Conservation (phyloP, 1,140 invertebrate species). For the Drosophila neocordata region DNA sequence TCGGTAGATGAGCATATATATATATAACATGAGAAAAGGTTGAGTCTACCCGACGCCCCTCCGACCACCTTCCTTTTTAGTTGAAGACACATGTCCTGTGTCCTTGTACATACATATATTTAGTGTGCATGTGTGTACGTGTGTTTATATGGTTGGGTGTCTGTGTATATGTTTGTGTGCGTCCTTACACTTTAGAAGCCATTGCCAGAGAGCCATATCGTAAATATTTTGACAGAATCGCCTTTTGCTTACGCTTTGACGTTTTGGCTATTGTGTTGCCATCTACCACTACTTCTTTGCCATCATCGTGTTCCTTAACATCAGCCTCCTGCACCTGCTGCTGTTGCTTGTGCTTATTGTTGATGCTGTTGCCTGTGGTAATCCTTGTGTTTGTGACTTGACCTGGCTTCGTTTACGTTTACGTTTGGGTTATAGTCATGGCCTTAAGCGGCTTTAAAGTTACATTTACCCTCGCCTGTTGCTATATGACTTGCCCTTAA, state of each 20-base stretch:
- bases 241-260: slow-evolving; percentile 73
- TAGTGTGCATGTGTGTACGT: slow-evolving; percentile 26
- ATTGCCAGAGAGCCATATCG: slow-evolving; percentile 71
- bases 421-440: slow-evolving; percentile 63
- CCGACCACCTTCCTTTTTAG: slow-evolving; percentile 8
- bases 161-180: slow-evolving; percentile 27
- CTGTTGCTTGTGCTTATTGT: slow-evolving; percentile 17
- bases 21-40: slow-evolving; percentile 55
- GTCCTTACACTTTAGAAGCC: slow-evolving; percentile 63
- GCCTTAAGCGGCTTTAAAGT: slow-evolving; percentile 78
- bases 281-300: slow-evolving; percentile 45
- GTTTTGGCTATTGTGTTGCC: slow-evolving; percentile 70
- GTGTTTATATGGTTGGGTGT: not conserved
- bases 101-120: slow-evolving; percentile 28
- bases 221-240: slow-evolving; percentile 81
- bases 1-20: slow-evolving; percentile 45
- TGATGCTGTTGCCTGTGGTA: slow-evolving; percentile 55
- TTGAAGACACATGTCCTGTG: slow-evolving; percentile 60
- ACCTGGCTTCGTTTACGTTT: slow-evolving; percentile 52
- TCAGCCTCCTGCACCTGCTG: not conserved
- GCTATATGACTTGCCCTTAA: slow-evolving; percentile 49
- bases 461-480: slow-evolving; percentile 60
- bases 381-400: slow-evolving; percentile 78
- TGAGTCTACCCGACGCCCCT: not conserved
- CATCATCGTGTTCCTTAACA: slow-evolving; percentile 1